Evolutionary conservation across 2,888 invertebrate species (phyloP), one percentile per base, ranked within the genome.

Genomic region (Dysmachus trigonus): DNA sequence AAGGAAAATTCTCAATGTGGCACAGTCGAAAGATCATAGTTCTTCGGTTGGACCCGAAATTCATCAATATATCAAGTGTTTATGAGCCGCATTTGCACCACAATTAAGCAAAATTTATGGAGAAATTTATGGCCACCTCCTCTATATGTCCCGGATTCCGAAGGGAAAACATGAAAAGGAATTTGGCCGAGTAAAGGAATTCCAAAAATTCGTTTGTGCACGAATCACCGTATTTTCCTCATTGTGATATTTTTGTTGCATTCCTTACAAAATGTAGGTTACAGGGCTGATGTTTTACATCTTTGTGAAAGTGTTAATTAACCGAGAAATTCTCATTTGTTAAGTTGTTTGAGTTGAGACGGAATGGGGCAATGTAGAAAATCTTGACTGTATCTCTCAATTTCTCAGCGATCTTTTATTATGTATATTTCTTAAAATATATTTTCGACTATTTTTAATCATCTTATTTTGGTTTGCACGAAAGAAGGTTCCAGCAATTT

Each of bases 261-360:
- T 76, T 76, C 76, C 76, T 35, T 35, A 13, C 1, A 73, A n/a
- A 51, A 79, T 79, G 47, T 79, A 51, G 79, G 79, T 79, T 79
- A 79, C 79, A 79, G 79, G 79, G 79, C 79, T 79, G 79, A 15
- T 79, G 79, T 79, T 79, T 79, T 31, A 79, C 79, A 79, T 79
- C 27, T 27, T 79, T 79, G 47, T 22, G 79, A 51, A 79, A 79
- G 79, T 51, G 47, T 51, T 79, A 79, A 51, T 79, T 79, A 51
- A 27, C 51, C 47, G 79, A 22, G 47, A 79, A 47, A 51, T 79
- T 79, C 79, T 79, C 18, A n/a, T 79, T 51, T 51, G 35, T 47
- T 79, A 30, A 38, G 79, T 47, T 79, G 27, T 74, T n/a, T 47
- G 47, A 41, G 47, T 47, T 27, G 62, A n/a, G 76, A 35, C 18